phyloP scores from a whole-genome alignment of 2,888 invertebrate genomes.

The Agonum fuliginosum region DNA sequence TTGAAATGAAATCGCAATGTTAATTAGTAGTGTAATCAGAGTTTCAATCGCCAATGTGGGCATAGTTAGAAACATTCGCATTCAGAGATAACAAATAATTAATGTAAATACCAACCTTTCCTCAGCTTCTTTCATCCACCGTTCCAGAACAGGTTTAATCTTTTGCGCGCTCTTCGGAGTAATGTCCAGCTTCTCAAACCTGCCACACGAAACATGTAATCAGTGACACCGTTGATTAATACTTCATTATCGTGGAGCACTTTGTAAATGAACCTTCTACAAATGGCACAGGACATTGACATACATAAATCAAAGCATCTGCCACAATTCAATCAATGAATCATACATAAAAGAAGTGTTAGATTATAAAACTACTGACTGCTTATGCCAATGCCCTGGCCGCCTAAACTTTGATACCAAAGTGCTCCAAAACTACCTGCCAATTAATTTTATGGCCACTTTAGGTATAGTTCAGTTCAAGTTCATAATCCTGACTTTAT shows the following conservation, averaged over 20 bases:
- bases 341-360: slow-evolving; percentile 46
- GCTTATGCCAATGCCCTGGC: slow-evolving; percentile 94
- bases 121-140: slow-evolving; percentile 99
- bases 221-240: slow-evolving; percentile 49
- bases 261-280: slow-evolving; percentile 54
- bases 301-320: slow-evolving; percentile 65
- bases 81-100: slow-evolving; percentile 38
- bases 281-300: slow-evolving; percentile 73
- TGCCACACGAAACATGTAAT: slow-evolving; percentile 68
- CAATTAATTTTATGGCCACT: slow-evolving; percentile 42
- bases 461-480: too few species aligned
- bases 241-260: slow-evolving; percentile 54
- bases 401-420: slow-evolving; percentile 66
- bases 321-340: slow-evolving; percentile 36
- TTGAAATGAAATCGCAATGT: slow-evolving; percentile 45
- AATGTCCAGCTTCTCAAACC: slow-evolving; percentile 99
- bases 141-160: slow-evolving; percentile 98
- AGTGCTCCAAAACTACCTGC: slow-evolving; percentile 60
- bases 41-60: slow-evolving; percentile 19
- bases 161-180: slow-evolving; percentile 99
- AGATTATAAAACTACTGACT: slow-evolving; percentile 29
- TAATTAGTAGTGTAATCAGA: slow-evolving; percentile 48
- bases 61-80: slow-evolving; percentile 35
- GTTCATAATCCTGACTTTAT: too few species aligned
- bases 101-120: slow-evolving; percentile 83